These are phyloP conservation scores for Characodon lateralis DNA, from an alignment of 2,797 vertebrate species.

Conservation along the genomic window DNA sequence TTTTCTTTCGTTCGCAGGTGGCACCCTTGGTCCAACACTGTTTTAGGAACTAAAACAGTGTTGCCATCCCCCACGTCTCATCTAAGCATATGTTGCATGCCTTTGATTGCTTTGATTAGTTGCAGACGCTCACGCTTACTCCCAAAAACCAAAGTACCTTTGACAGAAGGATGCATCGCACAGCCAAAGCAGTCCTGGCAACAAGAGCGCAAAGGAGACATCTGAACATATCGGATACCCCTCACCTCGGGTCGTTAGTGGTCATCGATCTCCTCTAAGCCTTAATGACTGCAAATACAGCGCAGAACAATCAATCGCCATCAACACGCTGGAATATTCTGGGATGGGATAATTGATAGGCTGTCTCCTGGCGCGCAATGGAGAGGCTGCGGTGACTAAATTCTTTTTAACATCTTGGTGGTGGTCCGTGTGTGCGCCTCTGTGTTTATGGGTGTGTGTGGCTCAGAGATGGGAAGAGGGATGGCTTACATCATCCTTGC, in stretches of 20 bases:
- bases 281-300: conserved; percentile 73
- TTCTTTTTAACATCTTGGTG: conserved; percentile 67
- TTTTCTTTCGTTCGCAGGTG: conserved; percentile 10
- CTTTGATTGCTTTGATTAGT: background rate
- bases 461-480: background rate
- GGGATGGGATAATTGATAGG: conserved; percentile 76
- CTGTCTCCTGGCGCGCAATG: conserved; percentile 67
- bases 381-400: conserved; percentile 73
- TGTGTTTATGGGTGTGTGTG: background rate
- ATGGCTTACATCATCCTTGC: conserved; percentile 44
- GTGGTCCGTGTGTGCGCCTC: background rate
- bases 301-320: conserved; percentile 73
- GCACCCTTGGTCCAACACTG: background rate
- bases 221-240: conserved; percentile 58
- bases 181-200: conserved; percentile 33
- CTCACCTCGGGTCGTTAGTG: conserved; percentile 72
- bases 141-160: background rate
- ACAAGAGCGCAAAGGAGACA: conserved; percentile 42
- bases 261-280: conserved; percentile 70
- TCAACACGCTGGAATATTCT: conserved; percentile 71
- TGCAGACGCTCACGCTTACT: background rate
- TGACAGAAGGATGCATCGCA: background rate
- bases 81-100: background rate
- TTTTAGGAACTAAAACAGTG: background rate
- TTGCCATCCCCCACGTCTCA: background rate